Conservation (phyloP, 2,888 invertebrate species). For the Tryphoninae sp. region DNA sequence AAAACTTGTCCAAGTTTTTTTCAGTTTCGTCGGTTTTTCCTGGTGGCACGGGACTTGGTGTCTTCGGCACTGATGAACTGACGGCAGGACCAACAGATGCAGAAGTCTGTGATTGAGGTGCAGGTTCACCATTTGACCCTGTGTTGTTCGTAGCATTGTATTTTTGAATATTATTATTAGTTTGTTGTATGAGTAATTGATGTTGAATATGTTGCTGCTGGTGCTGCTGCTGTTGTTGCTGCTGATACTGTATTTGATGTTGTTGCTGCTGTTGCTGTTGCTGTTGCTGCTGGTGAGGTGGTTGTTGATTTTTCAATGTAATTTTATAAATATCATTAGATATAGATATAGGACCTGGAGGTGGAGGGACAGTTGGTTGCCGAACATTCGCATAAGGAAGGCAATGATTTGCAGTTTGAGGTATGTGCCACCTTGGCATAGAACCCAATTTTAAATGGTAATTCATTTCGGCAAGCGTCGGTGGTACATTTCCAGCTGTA, state of each 20-base stretch:
- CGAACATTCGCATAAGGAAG: slow-evolving; percentile 69
- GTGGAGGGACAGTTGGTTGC: slow-evolving; percentile 60
- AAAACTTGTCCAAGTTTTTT: slow-evolving; percentile 89
- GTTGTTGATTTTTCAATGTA: slow-evolving; percentile 83
- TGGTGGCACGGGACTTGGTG: slow-evolving; percentile 87
- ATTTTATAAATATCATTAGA: slow-evolving; percentile 86
- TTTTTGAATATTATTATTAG: slow-evolving; percentile 59
- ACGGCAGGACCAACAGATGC: slow-evolving; percentile 81
- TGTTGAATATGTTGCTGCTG: slow-evolving; percentile 72
- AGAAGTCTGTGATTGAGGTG: slow-evolving; percentile 67
- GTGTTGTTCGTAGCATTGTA: slow-evolving; percentile 41
- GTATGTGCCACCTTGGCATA: slow-evolving; percentile 89
- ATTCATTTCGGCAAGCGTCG: slow-evolving; percentile 66
- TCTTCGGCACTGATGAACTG: slow-evolving; percentile 92
- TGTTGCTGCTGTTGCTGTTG: slow-evolving; percentile 78
- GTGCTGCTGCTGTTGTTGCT: slow-evolving; percentile 66
- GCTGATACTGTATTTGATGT: slow-evolving; percentile 77
- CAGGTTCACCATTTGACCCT: slow-evolving; percentile 52
- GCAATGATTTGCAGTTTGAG: slow-evolving; percentile 82
- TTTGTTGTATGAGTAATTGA: slow-evolving; percentile 66
- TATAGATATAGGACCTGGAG: slow-evolving; percentile 71
- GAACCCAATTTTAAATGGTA: slow-evolving; percentile 70
- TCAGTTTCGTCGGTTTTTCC: slow-evolving; percentile 83
- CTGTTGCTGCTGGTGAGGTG: slow-evolving; percentile 71
- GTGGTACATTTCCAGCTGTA: slow-evolving; percentile 30